These are phyloP conservation scores for Scomber colias DNA, from an alignment of 2,113 vertebrate genomes.

Conservation along the genomic window DNA sequence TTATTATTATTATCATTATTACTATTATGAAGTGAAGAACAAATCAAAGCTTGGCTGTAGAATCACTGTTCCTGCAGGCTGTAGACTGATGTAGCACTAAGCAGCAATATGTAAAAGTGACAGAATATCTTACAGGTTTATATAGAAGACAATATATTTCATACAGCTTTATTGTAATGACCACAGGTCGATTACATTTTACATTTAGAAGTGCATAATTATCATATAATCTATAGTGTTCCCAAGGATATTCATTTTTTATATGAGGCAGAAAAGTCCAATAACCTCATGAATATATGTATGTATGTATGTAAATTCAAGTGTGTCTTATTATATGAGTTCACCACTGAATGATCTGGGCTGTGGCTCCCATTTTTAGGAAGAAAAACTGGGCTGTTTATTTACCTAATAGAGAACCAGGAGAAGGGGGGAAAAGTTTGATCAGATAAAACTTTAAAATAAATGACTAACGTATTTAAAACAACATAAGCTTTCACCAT, in stretches of 20 bases:
- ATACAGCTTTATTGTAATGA: no score
- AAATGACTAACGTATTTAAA: not conserved
- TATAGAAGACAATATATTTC: no score
- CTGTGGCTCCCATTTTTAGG: not conserved
- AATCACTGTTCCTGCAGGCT: not conserved
- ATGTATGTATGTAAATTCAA: no score
- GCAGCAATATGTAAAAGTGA: not conserved
- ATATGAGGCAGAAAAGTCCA: not conserved
- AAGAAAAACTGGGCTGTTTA: not conserved
- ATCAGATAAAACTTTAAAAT: not conserved
- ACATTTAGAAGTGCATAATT: not conserved
- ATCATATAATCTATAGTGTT: no score
- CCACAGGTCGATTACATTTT: no score
- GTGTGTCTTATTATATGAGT: not conserved
- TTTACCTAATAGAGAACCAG: not conserved
- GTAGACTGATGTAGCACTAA: not conserved
- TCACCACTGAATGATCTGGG: not conserved
- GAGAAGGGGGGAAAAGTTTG: constrained; percentile 5
- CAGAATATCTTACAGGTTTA: no score
- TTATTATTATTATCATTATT: no score
- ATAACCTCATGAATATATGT: not conserved
- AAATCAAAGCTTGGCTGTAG: not conserved
- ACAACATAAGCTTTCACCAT: not conserved
- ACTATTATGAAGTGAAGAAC: not conserved
- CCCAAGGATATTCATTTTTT: no score